These are phyloP conservation scores for Hermodice carunculata DNA, from an alignment of 2,888 invertebrate species.

Conservation along the genomic window DNA sequence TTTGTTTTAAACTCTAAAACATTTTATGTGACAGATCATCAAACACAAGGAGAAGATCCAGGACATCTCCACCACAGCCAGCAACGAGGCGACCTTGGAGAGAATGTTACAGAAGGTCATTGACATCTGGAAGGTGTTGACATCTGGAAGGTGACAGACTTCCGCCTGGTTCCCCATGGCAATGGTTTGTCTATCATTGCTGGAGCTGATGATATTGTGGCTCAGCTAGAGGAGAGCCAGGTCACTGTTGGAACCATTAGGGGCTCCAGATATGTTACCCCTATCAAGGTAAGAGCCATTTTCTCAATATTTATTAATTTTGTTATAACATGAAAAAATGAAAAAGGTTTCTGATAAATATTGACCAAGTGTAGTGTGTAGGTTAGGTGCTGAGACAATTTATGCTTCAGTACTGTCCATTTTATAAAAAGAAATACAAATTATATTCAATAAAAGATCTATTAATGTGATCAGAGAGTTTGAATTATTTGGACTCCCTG, in stretches of 20 bases:
- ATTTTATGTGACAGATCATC: slow-evolving; percentile 62
- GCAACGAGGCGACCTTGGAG: slow-evolving; percentile 69
- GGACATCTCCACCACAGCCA: slow-evolving; percentile 68
- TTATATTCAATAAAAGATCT: no score
- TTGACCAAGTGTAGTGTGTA: no score
- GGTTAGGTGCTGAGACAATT: no score
- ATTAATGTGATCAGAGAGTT: no score
- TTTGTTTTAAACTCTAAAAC: not conserved
- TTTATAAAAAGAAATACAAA: no score
- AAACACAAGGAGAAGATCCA: slow-evolving; percentile 68
- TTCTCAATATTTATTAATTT: no score
- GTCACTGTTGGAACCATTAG: slow-evolving; percentile 68
- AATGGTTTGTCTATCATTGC: slow-evolving; percentile 65
- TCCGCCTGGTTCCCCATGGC: slow-evolving; percentile 63
- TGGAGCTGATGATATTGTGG: slow-evolving; percentile 68
- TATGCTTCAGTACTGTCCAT: no score
- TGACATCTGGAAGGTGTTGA: slow-evolving; percentile 64
- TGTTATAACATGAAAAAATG: no score
- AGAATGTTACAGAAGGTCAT: slow-evolving; percentile 68
- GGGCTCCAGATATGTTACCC: slow-evolving; percentile 67
- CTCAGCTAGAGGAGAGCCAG: slow-evolving; percentile 69
- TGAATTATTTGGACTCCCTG: no score
- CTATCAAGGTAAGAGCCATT: slow-evolving; percentile 61
- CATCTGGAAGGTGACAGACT: slow-evolving; percentile 65
- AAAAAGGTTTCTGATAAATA: no score